These are phyloP conservation scores for Dyspetes luteomarginatus DNA, from an alignment of 2,888 invertebrate species.

Conservation along the genomic window DNA sequence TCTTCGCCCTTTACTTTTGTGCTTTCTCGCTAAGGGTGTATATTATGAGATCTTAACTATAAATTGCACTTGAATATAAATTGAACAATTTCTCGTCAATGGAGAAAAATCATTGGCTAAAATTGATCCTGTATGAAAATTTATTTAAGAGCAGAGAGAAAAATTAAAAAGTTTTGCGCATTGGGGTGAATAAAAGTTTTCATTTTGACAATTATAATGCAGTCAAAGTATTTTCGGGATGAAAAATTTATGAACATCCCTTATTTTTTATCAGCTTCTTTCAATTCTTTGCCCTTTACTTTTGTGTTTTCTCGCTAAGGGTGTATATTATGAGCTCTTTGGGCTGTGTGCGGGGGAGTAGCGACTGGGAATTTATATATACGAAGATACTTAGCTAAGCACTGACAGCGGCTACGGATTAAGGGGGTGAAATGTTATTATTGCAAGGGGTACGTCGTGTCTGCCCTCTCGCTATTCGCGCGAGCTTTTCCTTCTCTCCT, in stretches of 20 bases:
- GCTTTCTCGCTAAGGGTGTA: background rate
- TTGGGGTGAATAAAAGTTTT: background rate
- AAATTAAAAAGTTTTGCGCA: background rate
- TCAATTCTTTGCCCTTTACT: background rate
- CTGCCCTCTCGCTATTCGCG: constrained; percentile 62
- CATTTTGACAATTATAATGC: background rate
- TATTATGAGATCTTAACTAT: background rate
- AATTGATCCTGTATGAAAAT: no score
- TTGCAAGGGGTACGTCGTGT: constrained; percentile 81
- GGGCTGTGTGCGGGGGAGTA: constrained; percentile 47
- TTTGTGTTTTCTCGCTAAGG: background rate
- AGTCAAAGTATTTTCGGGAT: constrained; percentile 10
- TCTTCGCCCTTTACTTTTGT: background rate
- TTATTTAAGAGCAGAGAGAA: background rate
- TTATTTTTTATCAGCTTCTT: background rate
- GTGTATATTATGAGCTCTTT: constrained; percentile 6
- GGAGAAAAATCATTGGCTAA: no score
- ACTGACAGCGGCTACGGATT: constrained; percentile 80
- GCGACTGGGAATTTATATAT: constrained; percentile 39
- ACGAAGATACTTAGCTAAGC: constrained; percentile 80
- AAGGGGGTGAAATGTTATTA: constrained; percentile 83
- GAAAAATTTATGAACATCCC: constrained; percentile 28
- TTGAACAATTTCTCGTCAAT: no score
- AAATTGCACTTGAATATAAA: background rate
- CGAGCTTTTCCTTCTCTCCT: constrained; percentile 18